Percentiles rank a stretch among this genome's conserved stretches.
Evolutionary conservation across 2,113 vertebrate genomes (phyloP).

Genomic region (Indicator maculatus): DNA sequence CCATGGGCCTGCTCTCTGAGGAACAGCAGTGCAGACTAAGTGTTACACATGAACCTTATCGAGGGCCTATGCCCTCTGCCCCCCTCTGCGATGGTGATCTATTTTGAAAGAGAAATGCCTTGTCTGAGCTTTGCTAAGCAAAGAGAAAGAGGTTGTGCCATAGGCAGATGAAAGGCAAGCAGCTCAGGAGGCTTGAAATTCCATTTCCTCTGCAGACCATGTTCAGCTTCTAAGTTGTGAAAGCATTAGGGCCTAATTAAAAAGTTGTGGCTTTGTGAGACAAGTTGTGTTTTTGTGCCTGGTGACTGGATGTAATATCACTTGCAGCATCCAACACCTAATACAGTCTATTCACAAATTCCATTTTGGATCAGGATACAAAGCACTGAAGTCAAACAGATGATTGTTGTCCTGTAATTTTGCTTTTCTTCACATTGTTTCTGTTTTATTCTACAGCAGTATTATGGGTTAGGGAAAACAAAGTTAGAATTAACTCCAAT

Average conservation of each 20-base stretch:
- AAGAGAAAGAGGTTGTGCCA: background rate
- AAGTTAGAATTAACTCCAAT: background rate
- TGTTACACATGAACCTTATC: accelerated
- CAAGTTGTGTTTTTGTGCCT: background rate
- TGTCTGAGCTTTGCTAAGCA: background rate
- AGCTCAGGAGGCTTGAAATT: background rate
- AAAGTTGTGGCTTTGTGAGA: background rate
- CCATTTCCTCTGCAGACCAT: background rate
- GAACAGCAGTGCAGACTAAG: accelerated
- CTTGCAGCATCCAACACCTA: accelerated
- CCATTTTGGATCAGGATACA: background rate
- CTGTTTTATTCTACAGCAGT: background rate
- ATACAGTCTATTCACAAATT: background rate
- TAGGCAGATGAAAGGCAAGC: background rate
- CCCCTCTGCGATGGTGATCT: background rate
- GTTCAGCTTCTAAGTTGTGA: background rate
- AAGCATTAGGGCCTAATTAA: background rate
- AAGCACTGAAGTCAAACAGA: background rate
- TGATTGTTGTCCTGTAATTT: background rate
- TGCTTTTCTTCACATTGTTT: background rate
- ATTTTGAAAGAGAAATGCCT: background rate
- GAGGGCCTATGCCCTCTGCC: background rate
- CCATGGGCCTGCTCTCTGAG: background rate
- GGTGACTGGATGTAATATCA: background rate
- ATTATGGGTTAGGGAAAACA: background rate